A percentile compares a stretch with the other conserved stretches of the same genome.
Evolutionary conservation across 2,113 vertebrate species (phyloP).

Genomic region (Gobio gobio): DNA sequence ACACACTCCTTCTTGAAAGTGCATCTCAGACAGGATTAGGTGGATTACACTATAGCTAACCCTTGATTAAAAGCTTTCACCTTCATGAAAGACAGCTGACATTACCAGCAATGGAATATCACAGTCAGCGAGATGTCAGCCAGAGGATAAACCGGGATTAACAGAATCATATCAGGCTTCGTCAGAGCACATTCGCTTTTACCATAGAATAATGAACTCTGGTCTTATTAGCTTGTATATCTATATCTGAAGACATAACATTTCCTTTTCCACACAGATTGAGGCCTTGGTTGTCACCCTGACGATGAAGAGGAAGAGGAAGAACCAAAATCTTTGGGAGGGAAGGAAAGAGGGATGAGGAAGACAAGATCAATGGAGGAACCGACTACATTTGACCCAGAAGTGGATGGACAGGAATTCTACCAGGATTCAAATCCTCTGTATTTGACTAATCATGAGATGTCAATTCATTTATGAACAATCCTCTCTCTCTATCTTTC

Average conservation of each 20-base stretch:
- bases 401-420: neutral
- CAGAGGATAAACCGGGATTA: conserved; percentile 41
- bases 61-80: conserved; percentile 40
- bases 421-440: neutral
- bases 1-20: conserved; percentile 55
- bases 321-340: neutral
- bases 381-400: conserved; percentile 2
- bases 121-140: conserved; percentile 44
- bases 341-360: neutral
- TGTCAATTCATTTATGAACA: neutral
- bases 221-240: neutral
- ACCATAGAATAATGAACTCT: conserved; percentile 8
- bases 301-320: conserved; percentile 31
- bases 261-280: conserved; percentile 25
- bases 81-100: conserved; percentile 42
- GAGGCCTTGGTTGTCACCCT: conserved; percentile 12
- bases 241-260: neutral
- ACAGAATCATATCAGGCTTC: neutral
- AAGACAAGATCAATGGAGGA: neutral
- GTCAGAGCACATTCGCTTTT: neutral
- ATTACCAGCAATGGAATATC: conserved; percentile 18
- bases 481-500: neutral
- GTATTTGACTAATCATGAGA: neutral
- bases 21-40: conserved; percentile 42
- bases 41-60: conserved; percentile 45